phyloP scores from a whole-genome alignment of 1,140 invertebrate genomes.

The Pogonognathellus flavescens region DNA sequence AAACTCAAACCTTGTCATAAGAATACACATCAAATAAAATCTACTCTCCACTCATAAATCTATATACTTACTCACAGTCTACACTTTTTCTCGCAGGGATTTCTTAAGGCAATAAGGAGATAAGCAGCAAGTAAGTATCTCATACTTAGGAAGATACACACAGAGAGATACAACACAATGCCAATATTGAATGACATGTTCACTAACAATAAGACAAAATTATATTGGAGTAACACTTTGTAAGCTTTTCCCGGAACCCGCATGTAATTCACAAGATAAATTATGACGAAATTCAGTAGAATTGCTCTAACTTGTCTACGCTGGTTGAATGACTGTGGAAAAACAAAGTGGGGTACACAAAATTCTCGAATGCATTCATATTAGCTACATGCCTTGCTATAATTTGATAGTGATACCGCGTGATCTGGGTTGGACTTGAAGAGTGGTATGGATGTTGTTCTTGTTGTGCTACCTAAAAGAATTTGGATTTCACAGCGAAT shows the following conservation, averaged over 20 bases:
- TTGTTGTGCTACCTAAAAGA: background rate
- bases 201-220: background rate
- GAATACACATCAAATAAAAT: background rate
- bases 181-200: background rate
- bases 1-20: background rate
- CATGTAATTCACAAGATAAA: background rate
- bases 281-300: slow-evolving; percentile 1
- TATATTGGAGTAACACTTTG: background rate
- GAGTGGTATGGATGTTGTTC: background rate
- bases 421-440: background rate
- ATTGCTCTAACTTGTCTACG: background rate
- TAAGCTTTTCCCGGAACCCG: slow-evolving; percentile 27
- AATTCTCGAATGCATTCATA: background rate
- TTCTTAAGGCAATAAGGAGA: too few relatives aligned
- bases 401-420: slow-evolving; percentile 4
- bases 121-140: too few relatives aligned
- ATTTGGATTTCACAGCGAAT: background rate
- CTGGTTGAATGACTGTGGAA: background rate
- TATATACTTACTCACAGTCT: background rate
- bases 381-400: background rate
- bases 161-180: background rate
- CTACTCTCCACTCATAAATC: background rate
- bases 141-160: background rate
- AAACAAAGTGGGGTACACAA: background rate
- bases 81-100: background rate